phyloP scores from a whole-genome alignment of 2,797 vertebrate species.

The Heterohyrax brucei region DNA sequence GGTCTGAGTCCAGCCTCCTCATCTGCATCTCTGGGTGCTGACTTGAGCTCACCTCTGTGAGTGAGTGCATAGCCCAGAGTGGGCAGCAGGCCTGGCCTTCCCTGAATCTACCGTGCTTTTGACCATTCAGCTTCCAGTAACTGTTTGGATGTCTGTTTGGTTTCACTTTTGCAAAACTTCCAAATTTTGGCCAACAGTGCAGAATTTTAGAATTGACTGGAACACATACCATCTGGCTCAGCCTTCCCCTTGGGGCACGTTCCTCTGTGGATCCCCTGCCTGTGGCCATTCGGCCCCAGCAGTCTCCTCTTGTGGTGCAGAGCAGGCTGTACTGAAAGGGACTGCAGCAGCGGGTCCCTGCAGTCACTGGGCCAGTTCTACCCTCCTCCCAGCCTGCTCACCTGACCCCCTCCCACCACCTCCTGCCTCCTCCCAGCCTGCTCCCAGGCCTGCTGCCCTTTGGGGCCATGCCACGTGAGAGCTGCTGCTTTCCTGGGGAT shows the following conservation, averaged over 20 bases:
- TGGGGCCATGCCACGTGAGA: rapidly evolving
- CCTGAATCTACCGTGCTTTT: rapidly evolving
- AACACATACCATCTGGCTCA: background rate
- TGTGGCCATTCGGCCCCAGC: background rate
- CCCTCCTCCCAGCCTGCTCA: background rate
- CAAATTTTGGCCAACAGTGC: background rate
- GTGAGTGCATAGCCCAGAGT: rapidly evolving
- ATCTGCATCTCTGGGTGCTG: background rate
- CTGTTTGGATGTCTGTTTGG: background rate
- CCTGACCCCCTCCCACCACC: too few species aligned
- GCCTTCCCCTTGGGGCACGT: background rate
- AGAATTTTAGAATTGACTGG: background rate
- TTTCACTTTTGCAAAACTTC: background rate
- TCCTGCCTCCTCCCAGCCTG: too few species aligned
- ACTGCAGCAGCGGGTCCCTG: background rate
- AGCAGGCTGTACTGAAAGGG: background rate
- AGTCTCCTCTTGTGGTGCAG: background rate
- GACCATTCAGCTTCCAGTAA: background rate
- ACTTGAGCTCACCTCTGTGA: background rate
- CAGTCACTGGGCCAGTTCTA: background rate
- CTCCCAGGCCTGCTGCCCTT: background rate
- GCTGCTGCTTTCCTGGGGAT: background rate
- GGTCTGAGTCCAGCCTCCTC: background rate
- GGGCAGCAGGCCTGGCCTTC: background rate
- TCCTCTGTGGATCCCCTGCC: background rate